A percentile compares a stretch with the other conserved stretches of the same genome.
Evolutionary conservation across 2,113 vertebrate genomes (phyloP).

Genomic region (Stictonetta naevosa): DNA sequence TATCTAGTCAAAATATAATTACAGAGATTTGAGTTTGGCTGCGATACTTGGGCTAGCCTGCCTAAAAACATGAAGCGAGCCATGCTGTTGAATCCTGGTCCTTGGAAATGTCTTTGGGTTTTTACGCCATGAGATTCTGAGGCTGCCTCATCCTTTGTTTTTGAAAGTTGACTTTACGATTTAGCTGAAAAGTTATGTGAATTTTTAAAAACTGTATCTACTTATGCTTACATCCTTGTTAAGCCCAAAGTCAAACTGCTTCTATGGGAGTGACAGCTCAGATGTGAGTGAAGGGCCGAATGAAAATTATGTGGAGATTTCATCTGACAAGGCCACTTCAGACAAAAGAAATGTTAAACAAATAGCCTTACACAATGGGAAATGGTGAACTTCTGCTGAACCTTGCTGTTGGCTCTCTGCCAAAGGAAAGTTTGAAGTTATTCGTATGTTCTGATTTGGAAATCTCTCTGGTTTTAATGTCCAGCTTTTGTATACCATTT

Average conservation of each 20-base stretch:
- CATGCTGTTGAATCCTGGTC: neutral
- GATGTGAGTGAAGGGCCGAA: slow-evolving; percentile 51
- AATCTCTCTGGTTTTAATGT: slow-evolving; percentile 47
- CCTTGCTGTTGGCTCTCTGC: slow-evolving; percentile 39
- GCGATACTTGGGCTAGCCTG: neutral
- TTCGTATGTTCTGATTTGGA: slow-evolving; percentile 33
- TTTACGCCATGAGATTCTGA: neutral
- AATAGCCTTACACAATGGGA: slow-evolving; percentile 68
- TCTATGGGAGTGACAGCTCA: slow-evolving; percentile 11
- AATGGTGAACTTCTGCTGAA: slow-evolving; percentile 70
- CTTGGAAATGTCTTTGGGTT: neutral
- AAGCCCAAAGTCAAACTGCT: slow-evolving; percentile 22
- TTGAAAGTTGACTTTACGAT: neutral
- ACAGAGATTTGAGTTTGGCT: neutral
- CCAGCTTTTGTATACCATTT: neutral
- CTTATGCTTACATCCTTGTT: neutral
- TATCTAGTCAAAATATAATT: neutral
- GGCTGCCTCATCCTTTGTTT: neutral
- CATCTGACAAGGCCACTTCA: slow-evolving; percentile 58
- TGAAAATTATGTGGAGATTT: slow-evolving; percentile 44
- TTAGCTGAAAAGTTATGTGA: neutral
- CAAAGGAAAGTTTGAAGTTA: slow-evolving; percentile 68
- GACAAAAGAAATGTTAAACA: slow-evolving; percentile 72
- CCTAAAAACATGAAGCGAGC: neutral
- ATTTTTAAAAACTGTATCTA: neutral